Evolutionary conservation across 2,888 invertebrate species (phyloP), one percentile per base, ranked within the genome.

Genomic region (Trichopoda pennipes): DNA sequence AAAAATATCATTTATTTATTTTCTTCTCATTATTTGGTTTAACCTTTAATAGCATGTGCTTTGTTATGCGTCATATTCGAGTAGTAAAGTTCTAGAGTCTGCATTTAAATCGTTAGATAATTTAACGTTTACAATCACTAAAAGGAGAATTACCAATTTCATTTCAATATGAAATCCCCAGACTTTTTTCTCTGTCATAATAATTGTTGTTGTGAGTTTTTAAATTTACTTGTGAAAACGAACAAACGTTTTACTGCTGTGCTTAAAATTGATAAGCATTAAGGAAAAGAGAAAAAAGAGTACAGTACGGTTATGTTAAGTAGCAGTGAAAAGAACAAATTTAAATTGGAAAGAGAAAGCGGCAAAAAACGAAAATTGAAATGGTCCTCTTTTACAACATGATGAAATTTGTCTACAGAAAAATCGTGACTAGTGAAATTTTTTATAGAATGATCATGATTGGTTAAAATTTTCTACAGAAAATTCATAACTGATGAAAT

Each of bases 31-130:
- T 49, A 38, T 73, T 73, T 28, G 1, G 44, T 60, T 68, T 42
- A 76, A 60, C 51, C 32, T 76, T 68, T 76, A 55, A n/a, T 44
- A 56, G 68, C 44, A 60, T 61, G 61, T 42, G 49, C 44, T 69
- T 19, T 6, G 17, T 8, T 44, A 60, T 70, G 77, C 77, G 77
- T 77, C 77, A 61, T 72, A 60, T 16, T 74, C 35, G 23, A 51
- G 49, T 56, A 38, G 58, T 61, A 63, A 63, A 55, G 35, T 61
- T 77, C 69, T 63, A 21, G 58, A 55, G 53, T 47, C 38, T 51
- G 17, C 60, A 69, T 63, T 63, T 55, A 28, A 61, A 69, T 61
- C 61, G 55, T 74, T 38, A 42, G 21, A 49, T 16, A 56, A 64
- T 56, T 64, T 66, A 66, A 66, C 63, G 73, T 72, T 61, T 38